phyloP scores from a whole-genome alignment of 2,797 vertebrate genomes.

The Chloroceryle amazona region DNA sequence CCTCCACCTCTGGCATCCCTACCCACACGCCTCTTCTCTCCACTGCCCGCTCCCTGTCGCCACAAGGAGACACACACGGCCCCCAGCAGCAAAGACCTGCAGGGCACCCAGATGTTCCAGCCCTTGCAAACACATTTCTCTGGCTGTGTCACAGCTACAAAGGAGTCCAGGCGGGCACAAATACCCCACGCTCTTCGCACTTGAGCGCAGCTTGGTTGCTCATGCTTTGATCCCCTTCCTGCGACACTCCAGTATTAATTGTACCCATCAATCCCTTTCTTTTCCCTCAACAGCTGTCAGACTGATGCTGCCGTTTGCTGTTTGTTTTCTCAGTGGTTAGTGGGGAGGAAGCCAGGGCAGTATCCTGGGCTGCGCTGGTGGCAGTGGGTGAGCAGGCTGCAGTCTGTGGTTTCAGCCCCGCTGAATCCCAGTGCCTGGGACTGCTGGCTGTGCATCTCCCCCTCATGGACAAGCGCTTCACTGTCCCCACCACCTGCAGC shows the following conservation, averaged over 20 bases:
- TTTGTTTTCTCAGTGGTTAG: neutral
- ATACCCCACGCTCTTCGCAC: accelerated
- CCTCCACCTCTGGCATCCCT: neutral
- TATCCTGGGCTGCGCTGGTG: neutral
- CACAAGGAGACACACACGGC: neutral
- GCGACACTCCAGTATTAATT: neutral
- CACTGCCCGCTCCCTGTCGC: neutral
- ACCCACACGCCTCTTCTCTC: neutral
- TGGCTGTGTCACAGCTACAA: neutral
- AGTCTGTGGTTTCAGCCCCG: neutral
- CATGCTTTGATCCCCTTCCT: neutral
- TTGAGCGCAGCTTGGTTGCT: accelerated
- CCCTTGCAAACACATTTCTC: neutral
- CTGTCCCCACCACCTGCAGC: accelerated
- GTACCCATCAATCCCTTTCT: neutral
- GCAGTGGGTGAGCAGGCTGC: neutral
- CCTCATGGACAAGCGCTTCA: neutral
- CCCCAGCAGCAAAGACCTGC: neutral
- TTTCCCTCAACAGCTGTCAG: neutral
- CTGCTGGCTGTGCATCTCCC: neutral
- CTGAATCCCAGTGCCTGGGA: neutral
- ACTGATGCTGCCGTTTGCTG: neutral
- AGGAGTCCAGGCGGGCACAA: neutral
- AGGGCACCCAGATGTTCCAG: neutral
- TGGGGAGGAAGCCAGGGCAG: neutral